Conservation (phyloP, 1,140 invertebrate species). For the Grapholita molesta region DNA sequence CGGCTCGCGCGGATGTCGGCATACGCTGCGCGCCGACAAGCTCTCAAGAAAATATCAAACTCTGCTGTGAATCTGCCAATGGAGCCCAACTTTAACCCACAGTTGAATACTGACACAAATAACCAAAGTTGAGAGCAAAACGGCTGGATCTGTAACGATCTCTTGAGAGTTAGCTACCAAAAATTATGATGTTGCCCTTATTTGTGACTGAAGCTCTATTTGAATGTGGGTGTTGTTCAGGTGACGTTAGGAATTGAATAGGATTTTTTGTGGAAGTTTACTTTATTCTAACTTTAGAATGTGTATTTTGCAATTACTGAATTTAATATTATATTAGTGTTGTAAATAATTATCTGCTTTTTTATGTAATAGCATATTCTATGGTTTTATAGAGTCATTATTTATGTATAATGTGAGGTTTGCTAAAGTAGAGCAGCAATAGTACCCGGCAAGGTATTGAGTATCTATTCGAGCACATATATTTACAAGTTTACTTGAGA, state of each 20-base stretch:
- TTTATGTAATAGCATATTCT: background rate
- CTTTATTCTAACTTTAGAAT: constrained; percentile 6
- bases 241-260: background rate
- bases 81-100: background rate
- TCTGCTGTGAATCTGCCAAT: background rate
- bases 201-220: background rate
- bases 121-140: constrained; percentile 19
- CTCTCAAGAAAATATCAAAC: constrained; percentile 44
- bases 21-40: constrained; percentile 62
- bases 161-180: background rate
- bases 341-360: constrained; percentile 16
- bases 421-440: constrained; percentile 11
- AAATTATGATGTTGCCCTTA: background rate
- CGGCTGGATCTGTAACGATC: background rate
- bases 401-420: background rate
- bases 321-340: constrained; percentile 13
- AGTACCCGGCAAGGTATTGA: background rate
- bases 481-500: background rate
- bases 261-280: background rate
- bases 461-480: background rate
- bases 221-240: background rate
- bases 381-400: constrained; percentile 2
- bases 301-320: constrained; percentile 10
- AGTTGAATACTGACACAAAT: background rate
- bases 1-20: constrained; percentile 77